Base-by-base conservation (phyloP, 2,888 invertebrate species). In the Balanococcus diminutus region DNA sequence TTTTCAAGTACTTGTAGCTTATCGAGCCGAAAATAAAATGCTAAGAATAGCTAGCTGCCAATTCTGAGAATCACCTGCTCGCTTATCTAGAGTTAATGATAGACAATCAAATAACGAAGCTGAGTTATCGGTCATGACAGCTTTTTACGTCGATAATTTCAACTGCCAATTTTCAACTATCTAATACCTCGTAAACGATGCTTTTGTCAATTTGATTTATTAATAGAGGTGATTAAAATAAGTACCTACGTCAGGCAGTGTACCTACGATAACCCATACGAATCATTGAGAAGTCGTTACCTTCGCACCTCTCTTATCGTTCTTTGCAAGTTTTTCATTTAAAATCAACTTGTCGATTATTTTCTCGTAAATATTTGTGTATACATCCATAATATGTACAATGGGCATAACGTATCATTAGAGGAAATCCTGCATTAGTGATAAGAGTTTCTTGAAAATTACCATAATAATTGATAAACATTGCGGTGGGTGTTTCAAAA, bases 391-490 rank as follows among this genome's bases (percentile, higher is more conserved):
- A 2, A 5, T 46, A 14, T 1, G 46, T 46, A 46, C 11, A 36
- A 36, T 8, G 8, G n/a, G 46, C 19, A 25, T 61, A 25, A 61
- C 25, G 25, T 61, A 61, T 56, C 56, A 19, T 61, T 25, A 16
- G 14, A 67, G 67, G 67, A 67, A 67, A 67, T 67, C 67, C 67
- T 67, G 67, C 28, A 56, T 22, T 16, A 67, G 61, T 67, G 67
- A 67, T 67, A 67, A 67, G 67, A 31, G 28, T 67, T 67, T 19
- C 14, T 14, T 56, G 11, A 42, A 42, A 11, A 11, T 36, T 36
- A 36, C 4, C 36, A 8, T 42, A 42, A 42, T 36, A 36, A 42
- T 42, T 42, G 42, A 42, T 11, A 11, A 42, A 42, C 11, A 11
- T 42, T 42, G 14, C 14, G 14, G 42, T 42, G 42, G 36, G 36